Evolutionary conservation across 30 jellyfish, hydroid and myxozoan genomes (phyloP).

Genomic region (Clytia hemisphaerica): DNA sequence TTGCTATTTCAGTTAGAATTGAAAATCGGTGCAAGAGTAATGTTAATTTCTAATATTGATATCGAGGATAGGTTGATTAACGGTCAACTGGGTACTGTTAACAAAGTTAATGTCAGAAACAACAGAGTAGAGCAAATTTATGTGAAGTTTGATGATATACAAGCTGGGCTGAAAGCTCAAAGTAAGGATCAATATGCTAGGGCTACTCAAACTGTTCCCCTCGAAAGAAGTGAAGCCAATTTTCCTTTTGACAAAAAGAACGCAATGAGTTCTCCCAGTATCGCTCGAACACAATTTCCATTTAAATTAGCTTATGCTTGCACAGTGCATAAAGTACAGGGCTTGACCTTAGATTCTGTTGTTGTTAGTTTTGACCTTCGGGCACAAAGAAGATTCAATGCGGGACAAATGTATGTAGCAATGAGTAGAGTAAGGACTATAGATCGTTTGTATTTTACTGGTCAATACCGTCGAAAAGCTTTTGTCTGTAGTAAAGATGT

Average conservation of each 20-base stretch:
- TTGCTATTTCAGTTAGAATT: background rate
- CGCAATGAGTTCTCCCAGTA: background rate
- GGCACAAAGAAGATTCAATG: constrained; percentile 13
- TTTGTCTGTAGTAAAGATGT: no score
- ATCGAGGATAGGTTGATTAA: constrained; percentile 28
- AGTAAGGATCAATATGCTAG: background rate
- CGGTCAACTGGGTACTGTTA: constrained; percentile 36
- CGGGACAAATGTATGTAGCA: constrained; percentile 38
- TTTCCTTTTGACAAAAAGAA: background rate
- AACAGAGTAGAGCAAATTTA: background rate
- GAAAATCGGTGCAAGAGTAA: constrained; percentile 20
- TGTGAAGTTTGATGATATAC: constrained; percentile 20
- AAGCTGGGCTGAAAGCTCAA: constrained; percentile 1
- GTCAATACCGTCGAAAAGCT: no score
- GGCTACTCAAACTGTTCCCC: background rate
- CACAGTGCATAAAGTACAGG: constrained; percentile 33
- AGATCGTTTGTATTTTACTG: no score
- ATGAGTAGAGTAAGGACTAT: constrained; percentile 24
- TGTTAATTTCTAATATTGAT: constrained; percentile 15
- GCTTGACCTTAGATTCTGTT: constrained; percentile 9
- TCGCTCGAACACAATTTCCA: constrained; percentile 28
- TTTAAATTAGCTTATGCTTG: constrained; percentile 23
- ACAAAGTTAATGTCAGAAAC: background rate
- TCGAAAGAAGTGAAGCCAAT: background rate
- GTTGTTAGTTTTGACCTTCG: constrained; percentile 21